Evolutionary conservation across 2,888 invertebrate genomes (phyloP).

Genomic region (Molorchus minor): DNA sequence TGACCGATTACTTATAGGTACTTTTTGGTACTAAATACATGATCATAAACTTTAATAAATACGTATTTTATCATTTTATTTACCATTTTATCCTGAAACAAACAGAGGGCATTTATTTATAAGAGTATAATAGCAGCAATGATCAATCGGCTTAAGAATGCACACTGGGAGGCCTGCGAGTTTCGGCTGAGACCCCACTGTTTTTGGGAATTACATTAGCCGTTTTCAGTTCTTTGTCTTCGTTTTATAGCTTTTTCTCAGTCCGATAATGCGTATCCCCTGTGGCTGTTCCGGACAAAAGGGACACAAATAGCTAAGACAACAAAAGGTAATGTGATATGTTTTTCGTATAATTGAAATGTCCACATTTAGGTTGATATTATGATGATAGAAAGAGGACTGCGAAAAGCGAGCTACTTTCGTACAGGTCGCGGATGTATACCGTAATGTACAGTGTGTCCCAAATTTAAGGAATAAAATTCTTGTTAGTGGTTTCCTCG

Average conservation of each 20-base stretch:
- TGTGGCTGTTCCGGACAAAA: slow-evolving; percentile 26
- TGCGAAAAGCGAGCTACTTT: neutral
- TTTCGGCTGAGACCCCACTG: slow-evolving; percentile 3
- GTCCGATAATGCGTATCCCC: slow-evolving; percentile 31
- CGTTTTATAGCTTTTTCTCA: slow-evolving; percentile 29
- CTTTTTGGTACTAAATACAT: too few relatives aligned
- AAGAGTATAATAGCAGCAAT: too few relatives aligned
- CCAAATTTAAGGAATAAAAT: too few relatives aligned
- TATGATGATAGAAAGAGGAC: slow-evolving; percentile 16
- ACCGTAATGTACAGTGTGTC: neutral
- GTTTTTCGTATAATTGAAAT: slow-evolving; percentile 39
- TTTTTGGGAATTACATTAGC: slow-evolving; percentile 14
- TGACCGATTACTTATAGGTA: too few relatives aligned
- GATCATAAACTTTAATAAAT: too few relatives aligned
- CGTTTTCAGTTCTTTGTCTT: slow-evolving; percentile 27
- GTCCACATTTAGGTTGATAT: slow-evolving; percentile 24
- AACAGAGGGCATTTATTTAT: too few relatives aligned
- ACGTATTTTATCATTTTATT: too few relatives aligned
- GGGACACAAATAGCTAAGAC: slow-evolving; percentile 22
- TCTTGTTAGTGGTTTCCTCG: too few relatives aligned
- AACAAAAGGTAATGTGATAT: slow-evolving; percentile 37
- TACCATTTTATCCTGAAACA: too few relatives aligned
- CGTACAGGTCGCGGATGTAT: neutral
- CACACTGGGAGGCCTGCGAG: neutral
- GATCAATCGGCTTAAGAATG: too few relatives aligned